Base-by-base conservation (phyloP, 2,888 invertebrate genomes). In the Eledona agricola region DNA sequence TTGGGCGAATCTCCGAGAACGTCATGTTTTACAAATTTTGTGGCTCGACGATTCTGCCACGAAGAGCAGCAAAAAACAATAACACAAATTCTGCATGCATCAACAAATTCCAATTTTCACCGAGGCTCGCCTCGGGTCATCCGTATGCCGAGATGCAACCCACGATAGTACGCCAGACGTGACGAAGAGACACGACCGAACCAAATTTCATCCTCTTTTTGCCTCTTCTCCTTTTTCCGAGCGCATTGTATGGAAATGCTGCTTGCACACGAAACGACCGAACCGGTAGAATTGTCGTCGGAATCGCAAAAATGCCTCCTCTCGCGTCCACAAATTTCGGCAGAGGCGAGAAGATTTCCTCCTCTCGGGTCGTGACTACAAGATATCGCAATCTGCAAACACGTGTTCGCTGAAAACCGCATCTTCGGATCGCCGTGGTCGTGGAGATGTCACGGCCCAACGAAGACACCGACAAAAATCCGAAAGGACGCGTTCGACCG, bases 371-470 rank as follows among this genome's bases (percentile, higher is more conserved):
- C 53, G 53, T 53, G 53, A 53, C 53, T 25, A 17, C 15, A 23
- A 22, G 47, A 53, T 53, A 53, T 34, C 47, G 49, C 49, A 49
- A 53, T 53, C 53, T 53, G n/a, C 23, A 26, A 47, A 53, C 53
- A 53, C 53, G 53, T 53, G 53, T 53, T 49, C 10, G 10, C 26
- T 17, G 49, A 53, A 42, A 40, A 34, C 34, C 47, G 25, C 50
- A 20, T 42, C 42, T 29, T 13, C 29, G 10, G 42, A 28, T 42
- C n/a, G n/a, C n/a, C n/a, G n/a, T n/a, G n/a, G n/a, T n/a, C n/a
- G n/a, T n/a, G n/a, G n/a, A n/a, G n/a, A n/a, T 42, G 42, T 42
- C 29, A 40, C 40, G 29, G 19, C 19, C 10, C 28, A 28, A 17
- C 10, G 40, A 17, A 23, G 13, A 17, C n/a, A n/a, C 4, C 7